A percentile compares a stretch with the other conserved stretches of the same genome.
phyloP scores from a whole-genome alignment of 2,797 vertebrate genomes.

The Anguilla marmorata region DNA sequence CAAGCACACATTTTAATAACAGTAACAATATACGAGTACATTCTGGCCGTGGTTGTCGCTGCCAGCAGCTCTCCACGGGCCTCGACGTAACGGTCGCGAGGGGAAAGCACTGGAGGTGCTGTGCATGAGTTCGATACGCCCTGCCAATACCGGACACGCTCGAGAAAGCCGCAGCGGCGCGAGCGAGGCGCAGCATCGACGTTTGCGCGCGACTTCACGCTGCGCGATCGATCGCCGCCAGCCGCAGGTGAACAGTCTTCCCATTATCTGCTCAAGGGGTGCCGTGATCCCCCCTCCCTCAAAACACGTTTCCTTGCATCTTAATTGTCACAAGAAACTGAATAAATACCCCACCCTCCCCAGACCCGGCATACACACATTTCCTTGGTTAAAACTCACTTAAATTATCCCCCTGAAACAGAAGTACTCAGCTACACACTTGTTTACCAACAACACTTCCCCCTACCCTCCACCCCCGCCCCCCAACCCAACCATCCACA shows the following conservation, averaged over 20 bases:
- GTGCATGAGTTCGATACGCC: not conserved
- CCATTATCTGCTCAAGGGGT: slow-evolving; percentile 11
- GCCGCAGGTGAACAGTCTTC: not conserved
- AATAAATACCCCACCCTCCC: slow-evolving; percentile 71
- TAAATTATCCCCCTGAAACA: slow-evolving; percentile 41
- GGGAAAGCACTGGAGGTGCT: slow-evolving; percentile 52
- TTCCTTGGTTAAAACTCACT: slow-evolving; percentile 38
- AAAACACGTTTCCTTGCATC: slow-evolving; percentile 16
- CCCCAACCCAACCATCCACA: not conserved
- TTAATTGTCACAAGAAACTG: slow-evolving; percentile 45
- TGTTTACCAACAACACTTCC: slow-evolving; percentile 41
- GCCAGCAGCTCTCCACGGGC: slow-evolving; percentile 82
- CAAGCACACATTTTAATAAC: slow-evolving; percentile 70
- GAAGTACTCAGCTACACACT: slow-evolving; percentile 42
- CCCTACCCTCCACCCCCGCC: not conserved
- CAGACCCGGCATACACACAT: slow-evolving; percentile 37
- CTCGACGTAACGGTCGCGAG: slow-evolving; percentile 59
- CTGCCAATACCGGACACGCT: not conserved
- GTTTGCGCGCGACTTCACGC: not conserved
- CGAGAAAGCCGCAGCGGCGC: not conserved
- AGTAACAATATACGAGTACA: slow-evolving; percentile 66
- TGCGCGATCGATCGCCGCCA: not conserved
- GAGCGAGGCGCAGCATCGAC: not conserved
- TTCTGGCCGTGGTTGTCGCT: slow-evolving; percentile 76
- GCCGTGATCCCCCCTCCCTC: not conserved